These are phyloP conservation scores for Cephus pygmeus DNA, from an alignment of 2,888 invertebrate genomes.

Conservation along the genomic window DNA sequence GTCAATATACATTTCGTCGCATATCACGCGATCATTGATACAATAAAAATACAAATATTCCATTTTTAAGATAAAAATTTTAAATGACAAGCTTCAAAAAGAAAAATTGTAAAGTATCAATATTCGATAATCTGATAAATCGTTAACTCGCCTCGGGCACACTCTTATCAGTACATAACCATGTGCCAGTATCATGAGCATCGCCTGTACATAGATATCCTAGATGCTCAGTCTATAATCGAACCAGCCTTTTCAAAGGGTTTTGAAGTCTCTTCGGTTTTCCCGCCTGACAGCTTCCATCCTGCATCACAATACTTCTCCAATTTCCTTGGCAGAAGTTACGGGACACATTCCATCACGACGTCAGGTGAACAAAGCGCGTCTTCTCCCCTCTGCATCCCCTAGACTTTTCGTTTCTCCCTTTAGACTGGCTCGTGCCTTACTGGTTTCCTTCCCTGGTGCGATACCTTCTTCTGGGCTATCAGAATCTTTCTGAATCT, in stretches of 20 bases:
- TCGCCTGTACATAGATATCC: background rate
- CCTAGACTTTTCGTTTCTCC: constrained; percentile 36
- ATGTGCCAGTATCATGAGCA: background rate
- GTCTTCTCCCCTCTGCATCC: constrained; percentile 22
- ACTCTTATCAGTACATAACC: background rate
- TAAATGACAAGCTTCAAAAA: background rate
- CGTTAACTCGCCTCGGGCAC: background rate
- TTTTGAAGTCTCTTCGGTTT: constrained; percentile 1
- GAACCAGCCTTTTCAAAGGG: no score
- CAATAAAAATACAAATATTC: background rate
- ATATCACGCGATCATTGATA: background rate
- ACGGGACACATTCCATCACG: constrained; percentile 53
- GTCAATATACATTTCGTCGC: no score
- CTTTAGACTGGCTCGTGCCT: background rate
- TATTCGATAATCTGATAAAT: background rate
- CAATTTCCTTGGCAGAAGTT: constrained; percentile 54
- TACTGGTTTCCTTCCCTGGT: background rate
- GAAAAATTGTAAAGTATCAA: background rate
- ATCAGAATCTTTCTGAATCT: no score
- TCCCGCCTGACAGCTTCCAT: constrained; percentile 44
- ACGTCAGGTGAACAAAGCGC: constrained; percentile 51
- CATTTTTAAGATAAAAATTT: background rate
- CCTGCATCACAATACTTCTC: constrained; percentile 54
- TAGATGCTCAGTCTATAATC: no score
- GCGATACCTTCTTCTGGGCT: no score